phyloP scores from a whole-genome alignment of 1,140 invertebrate genomes.

The Bombus huntii region DNA sequence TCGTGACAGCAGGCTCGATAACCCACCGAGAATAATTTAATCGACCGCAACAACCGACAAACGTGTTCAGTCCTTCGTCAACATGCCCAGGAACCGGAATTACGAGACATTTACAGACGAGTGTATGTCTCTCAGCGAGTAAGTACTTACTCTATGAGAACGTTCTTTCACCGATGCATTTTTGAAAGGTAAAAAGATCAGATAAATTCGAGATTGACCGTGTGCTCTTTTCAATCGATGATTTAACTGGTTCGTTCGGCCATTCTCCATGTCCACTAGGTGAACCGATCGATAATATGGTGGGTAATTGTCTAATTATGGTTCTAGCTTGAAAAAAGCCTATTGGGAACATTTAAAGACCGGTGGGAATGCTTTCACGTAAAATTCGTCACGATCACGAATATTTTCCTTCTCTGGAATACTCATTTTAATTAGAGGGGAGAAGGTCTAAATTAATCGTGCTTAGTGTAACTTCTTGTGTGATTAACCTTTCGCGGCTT shows the following conservation, averaged over 20 bases:
- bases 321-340: not conserved
- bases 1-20: slow-evolving; percentile 69
- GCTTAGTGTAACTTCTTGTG: not conserved
- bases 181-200: too few relatives aligned
- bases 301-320: not conserved
- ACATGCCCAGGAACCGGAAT: slow-evolving; percentile 70
- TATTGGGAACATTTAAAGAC: too few relatives aligned
- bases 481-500: not conserved
- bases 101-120: slow-evolving; percentile 68
- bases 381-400: not conserved
- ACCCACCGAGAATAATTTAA: slow-evolving; percentile 62
- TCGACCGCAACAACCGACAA: slow-evolving; percentile 47
- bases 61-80: slow-evolving; percentile 64
- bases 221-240: not conserved
- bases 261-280: not conserved
- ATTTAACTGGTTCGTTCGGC: not conserved
- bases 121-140: not conserved
- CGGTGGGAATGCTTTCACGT: too few relatives aligned
- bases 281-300: not conserved
- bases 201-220: not conserved
- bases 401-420: not conserved
- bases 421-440: not conserved
- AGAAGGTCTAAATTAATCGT: not conserved
- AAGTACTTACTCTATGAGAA: slow-evolving; percentile 13
- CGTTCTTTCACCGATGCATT: not conserved